Base-by-base conservation (phyloP, 2,113 vertebrate species). In the Syrmaticus mikado region DNA sequence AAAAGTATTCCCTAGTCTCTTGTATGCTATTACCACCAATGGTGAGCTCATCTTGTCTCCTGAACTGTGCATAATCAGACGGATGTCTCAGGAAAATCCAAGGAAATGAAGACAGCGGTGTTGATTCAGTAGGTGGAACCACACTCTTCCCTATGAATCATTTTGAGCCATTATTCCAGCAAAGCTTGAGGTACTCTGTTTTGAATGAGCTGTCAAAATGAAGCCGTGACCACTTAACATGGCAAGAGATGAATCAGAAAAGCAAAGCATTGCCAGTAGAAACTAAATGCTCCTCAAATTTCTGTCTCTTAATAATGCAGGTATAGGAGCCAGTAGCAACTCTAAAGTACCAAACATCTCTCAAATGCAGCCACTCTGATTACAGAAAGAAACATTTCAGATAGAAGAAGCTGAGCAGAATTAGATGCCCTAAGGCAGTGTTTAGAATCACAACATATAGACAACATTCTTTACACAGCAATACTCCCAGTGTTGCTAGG, bases 81-180 rank as follows among this genome's bases (percentile, higher is more conserved):
- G 64, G 36, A 76, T 68, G 50, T 66, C 60, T 43, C 6, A 85
- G 67, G 45, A 86, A 84, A 86, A 88, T 36, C 64, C 80, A 88
- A n/a, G 36, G 36, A 71, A 58, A 78, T 60, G 73, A 73, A 70
- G 86, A 71, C 58, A 77, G 34, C 6, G 38, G 41, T 25, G 73
- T 12, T 92, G 87, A 93, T 82, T 87, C 68, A 78, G 75, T 32
- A 77, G 76, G 62, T 85, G 76, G 82, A 87, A 91, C 16, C 74
- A 67, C 2, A 8, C 62, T 62, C 60, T 50, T 80, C 70, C 77
- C 46, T 52, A 57, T 87, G 89, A 89, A 66, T 92, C 71, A 89
- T 28, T 36, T 62, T 20, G 48, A 82, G 72, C 57, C 65, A 40
- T 70, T 77, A 66, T 76, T 66, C 21, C 73, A 87, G 77, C 43